phyloP scores from a whole-genome alignment of 2,888 invertebrate genomes.

The Elegia similella region DNA sequence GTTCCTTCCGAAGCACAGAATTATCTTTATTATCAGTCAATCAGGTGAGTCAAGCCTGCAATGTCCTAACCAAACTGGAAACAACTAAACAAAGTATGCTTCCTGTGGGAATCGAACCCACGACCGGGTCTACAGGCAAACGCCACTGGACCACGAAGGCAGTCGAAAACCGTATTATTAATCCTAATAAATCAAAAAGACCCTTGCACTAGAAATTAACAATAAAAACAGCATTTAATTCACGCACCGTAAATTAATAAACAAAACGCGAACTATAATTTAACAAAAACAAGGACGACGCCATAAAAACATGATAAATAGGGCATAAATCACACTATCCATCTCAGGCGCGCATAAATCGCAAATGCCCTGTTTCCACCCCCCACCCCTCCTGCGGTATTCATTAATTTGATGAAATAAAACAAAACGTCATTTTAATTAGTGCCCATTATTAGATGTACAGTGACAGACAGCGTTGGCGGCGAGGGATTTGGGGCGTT shows the following conservation, averaged over 20 bases:
- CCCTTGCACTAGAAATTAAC: conserved; percentile 26
- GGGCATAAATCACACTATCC: conserved; percentile 60
- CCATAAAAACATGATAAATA: conserved; percentile 61
- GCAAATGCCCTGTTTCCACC: conserved; percentile 32
- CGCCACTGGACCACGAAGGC: no score
- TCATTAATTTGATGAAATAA: conserved; percentile 67
- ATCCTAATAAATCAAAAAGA: no score
- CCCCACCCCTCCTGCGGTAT: conserved; percentile 12
- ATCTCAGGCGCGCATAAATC: conserved; percentile 48
- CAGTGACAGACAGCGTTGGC: conserved; percentile 52
- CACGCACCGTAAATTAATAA: conserved; percentile 30
- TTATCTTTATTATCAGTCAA: no score
- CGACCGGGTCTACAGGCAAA: no score
- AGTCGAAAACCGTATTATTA: no score
- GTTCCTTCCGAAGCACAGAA: no score
- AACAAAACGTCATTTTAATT: conserved; percentile 69
- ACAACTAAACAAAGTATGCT: no score
- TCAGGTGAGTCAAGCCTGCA: no score
- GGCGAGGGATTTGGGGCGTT: conserved; percentile 35
- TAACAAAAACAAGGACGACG: conserved; percentile 36
- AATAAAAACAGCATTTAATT: conserved; percentile 10
- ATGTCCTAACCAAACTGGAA: no score
- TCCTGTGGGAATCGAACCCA: no score
- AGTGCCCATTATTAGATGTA: conserved; percentile 55
- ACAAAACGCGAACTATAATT: conserved; percentile 37